These are phyloP conservation scores for Pristionchus maxplancki DNA, from an alignment of 2,888 invertebrate genomes.

Conservation along the genomic window DNA sequence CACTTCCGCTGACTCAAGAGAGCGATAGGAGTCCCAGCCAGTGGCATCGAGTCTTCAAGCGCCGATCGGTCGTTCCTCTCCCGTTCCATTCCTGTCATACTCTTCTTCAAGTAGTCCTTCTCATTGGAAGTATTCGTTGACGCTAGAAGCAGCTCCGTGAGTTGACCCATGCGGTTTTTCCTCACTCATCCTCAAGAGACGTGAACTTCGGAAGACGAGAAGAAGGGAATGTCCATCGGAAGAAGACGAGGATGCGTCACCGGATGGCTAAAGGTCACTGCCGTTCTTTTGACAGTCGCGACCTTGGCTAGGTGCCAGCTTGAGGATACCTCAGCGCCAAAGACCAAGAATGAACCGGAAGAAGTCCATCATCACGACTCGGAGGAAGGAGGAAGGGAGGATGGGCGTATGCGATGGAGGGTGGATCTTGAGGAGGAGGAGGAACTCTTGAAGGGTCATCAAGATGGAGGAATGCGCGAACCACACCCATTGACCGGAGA, in stretches of 20 bases:
- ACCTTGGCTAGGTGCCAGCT: not conserved
- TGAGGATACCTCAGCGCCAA: not conserved
- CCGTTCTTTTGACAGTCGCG: not conserved
- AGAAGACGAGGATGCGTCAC: not conserved
- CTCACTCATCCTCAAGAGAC: not conserved
- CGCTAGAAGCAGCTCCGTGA: not conserved
- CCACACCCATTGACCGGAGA: constrained; percentile 28
- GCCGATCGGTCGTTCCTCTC: not conserved
- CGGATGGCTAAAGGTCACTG: not conserved
- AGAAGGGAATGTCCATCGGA: not conserved
- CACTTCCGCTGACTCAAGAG: not conserved
- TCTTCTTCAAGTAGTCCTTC: not conserved
- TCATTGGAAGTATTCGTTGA: too few species aligned
- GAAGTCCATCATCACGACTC: too few species aligned
- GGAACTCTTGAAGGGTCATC: not conserved
- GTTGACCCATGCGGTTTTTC: not conserved
- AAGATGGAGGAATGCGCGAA: constrained; percentile 8
- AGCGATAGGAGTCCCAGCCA: not conserved
- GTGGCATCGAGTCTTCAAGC: not conserved
- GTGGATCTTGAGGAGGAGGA: not conserved
- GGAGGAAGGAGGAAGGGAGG: not conserved
- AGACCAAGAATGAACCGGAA: constrained; percentile 5
- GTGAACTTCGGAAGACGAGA: not conserved
- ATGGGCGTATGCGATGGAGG: not conserved
- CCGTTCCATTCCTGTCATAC: not conserved